Evolutionary conservation across 2,888 invertebrate species (phyloP), one percentile per base, ranked within the genome.

Genomic region (Notodonta dromedarius): DNA sequence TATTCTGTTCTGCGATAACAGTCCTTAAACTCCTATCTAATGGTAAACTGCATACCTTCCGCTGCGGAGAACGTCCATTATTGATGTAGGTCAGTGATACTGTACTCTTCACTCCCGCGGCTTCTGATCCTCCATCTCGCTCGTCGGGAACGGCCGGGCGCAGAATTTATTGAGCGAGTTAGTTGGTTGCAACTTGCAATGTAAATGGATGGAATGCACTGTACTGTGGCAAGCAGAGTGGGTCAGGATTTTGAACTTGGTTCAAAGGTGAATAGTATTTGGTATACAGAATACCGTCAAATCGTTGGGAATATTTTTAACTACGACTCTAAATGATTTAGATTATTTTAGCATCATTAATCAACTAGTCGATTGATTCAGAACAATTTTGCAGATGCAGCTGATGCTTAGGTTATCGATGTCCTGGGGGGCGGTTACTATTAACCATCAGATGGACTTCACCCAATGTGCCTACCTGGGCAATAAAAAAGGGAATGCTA

Each of bases 21-120:
- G 51, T 63, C 60, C 61, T 63, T 63, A 71, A 71, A 66, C 57
- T 66, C 62, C 53, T 58, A 57, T 57, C 66, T 73, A 11, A 24
- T 24, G 5, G 12, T 42, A 42, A 42, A 69, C 78, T 74, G 67
- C 88, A 89, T 89, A 88, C 88, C 82, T 85, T 80, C 80, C 76
- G 78, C 78, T 73, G 77, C 73, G 83, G 84, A 73, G 82, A 86
- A 83, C 86, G 84, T 85, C 85, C 86, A 87, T 85, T 85, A 86
- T 90, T 91, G 91, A 91, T 91, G 91, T 91, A 91, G 91, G 90
- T 91, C 91, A 91, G 80, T 80, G 70, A 69, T 65, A 67, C 76
- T 66, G 71, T 69, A 70, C 77, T 78, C 64, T 63, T 88, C 73
- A 65, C 76, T 66, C 84, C n/a, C 58, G 59, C 57, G 42, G 5